Conservation (phyloP, 2,797 vertebrate genomes). For the Gobionotothen gibberifrons region DNA sequence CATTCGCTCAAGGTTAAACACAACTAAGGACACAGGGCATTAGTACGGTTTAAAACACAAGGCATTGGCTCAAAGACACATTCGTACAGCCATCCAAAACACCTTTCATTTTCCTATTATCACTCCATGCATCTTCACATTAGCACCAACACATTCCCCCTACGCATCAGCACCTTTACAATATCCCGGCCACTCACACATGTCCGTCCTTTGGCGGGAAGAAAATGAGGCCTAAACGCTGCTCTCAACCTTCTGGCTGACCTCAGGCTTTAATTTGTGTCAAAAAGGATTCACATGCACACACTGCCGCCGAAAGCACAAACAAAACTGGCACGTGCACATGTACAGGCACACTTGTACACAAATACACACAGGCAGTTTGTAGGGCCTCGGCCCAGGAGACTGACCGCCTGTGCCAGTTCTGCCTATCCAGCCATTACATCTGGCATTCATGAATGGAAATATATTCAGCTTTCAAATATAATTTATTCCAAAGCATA, state of each 20-base stretch:
- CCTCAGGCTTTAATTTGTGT: constrained; percentile 53
- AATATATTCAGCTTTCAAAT: constrained; percentile 66
- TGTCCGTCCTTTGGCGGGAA: background rate
- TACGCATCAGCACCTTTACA: constrained; percentile 45
- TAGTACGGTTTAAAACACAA: constrained; percentile 27
- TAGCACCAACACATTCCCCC: constrained; percentile 34
- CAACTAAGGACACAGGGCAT: constrained; percentile 34
- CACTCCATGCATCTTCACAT: constrained; percentile 39
- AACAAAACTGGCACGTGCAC: constrained; percentile 33
- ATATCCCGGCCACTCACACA: constrained; percentile 22
- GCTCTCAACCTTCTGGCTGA: constrained; percentile 58
- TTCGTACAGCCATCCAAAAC: constrained; percentile 15
- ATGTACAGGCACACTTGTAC: constrained; percentile 9
- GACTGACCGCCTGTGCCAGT: constrained; percentile 40
- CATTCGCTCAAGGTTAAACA: constrained; percentile 71
- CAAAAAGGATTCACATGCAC: constrained; percentile 14
- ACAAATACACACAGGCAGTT: constrained; percentile 25
- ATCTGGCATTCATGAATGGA: constrained; percentile 79
- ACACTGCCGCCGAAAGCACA: constrained; percentile 19
- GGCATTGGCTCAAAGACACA: background rate
- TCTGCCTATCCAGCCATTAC: constrained; percentile 54
- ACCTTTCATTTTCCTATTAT: constrained; percentile 55
- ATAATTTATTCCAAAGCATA: constrained; percentile 78
- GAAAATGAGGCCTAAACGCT: constrained; percentile 25
- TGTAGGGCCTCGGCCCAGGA: constrained; percentile 29